Evolutionary conservation across 2,113 vertebrate genomes (phyloP).

Genomic region (Callocephalon fimbriatum): DNA sequence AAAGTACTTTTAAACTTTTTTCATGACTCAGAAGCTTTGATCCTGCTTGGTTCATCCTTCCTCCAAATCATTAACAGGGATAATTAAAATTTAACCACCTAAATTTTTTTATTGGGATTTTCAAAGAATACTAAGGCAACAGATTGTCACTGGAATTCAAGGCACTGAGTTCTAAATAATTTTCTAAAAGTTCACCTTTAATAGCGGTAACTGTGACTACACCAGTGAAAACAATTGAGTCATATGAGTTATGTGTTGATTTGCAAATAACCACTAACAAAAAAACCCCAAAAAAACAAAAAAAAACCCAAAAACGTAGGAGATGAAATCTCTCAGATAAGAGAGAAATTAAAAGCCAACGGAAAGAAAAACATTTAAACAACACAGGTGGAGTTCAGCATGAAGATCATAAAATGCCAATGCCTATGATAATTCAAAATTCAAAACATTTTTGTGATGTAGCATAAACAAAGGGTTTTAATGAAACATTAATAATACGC

Average conservation of each 20-base stretch:
- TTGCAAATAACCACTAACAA: neutral
- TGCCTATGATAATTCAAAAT: neutral
- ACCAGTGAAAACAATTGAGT: neutral
- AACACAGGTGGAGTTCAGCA: neutral
- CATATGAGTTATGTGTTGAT: neutral
- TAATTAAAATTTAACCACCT: neutral
- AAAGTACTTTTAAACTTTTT: constrained; percentile 7
- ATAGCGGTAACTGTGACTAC: neutral
- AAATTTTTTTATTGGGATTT: neutral
- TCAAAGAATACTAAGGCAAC: neutral
- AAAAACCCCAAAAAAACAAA: neutral
- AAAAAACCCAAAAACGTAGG: neutral
- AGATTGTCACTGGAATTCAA: neutral
- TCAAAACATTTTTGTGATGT: constrained; percentile 20
- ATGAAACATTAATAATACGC: constrained; percentile 21
- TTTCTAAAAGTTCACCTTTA: neutral
- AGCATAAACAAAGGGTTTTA: constrained; percentile 36
- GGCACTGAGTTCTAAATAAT: neutral
- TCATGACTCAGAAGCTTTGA: constrained; percentile 17
- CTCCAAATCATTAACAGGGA: neutral
- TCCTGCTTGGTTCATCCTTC: neutral
- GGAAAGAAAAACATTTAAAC: neutral
- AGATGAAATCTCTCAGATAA: neutral
- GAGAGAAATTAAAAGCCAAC: neutral
- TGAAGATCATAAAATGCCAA: neutral